Evolutionary conservation across 1,140 invertebrate species (phyloP), one percentile per base, ranked within the genome.

Genomic region (Rhynchophorus ferrugineus): DNA sequence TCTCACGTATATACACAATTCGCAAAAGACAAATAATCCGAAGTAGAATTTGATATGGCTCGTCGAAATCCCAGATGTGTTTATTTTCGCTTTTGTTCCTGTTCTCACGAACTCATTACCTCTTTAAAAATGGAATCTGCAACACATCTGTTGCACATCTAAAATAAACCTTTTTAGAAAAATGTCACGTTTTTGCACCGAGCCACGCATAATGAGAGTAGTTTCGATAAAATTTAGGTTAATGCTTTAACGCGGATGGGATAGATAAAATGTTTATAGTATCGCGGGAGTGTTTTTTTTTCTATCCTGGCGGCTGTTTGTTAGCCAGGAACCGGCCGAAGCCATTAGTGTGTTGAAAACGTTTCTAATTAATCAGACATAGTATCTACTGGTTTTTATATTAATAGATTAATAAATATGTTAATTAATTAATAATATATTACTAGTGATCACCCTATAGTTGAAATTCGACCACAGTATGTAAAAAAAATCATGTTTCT

Each of bases 71-170:
- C 56, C 59, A 61, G 56, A 61, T 61, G 57, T 61, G 58, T 56
- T 55, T 61, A 49, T 61, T 57, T 55, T 59, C 36, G 56, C 57
- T 59, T 61, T 62, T 62, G 58, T 62, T 62, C 56, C 58, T 62
- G 60, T 62, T 62, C 60, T 62, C 60, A 62, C 58, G 60, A 56
- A 56, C 58, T 58, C 58, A 52, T 62, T 62, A 62, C 60, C 60
- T 62, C 58, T 59, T 62, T 62, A 52, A 43, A 49, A 50, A 51
- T 54, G 45, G 45, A 62, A 60, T 62, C 55, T 62, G 60, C 60
- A 54, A 56, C 50, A 50, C 60, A 62, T 62, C 58, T 62, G 60
- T 56, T 60, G 24, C 42, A 53, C 44, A 56, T 49, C 35, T 54
- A 54, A 61, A 59, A 53, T 57, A 62, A 62, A 62, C 56, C 52